Base-by-base conservation (phyloP, 2,888 invertebrate genomes). In the Exephanes ischioxanthus region DNA sequence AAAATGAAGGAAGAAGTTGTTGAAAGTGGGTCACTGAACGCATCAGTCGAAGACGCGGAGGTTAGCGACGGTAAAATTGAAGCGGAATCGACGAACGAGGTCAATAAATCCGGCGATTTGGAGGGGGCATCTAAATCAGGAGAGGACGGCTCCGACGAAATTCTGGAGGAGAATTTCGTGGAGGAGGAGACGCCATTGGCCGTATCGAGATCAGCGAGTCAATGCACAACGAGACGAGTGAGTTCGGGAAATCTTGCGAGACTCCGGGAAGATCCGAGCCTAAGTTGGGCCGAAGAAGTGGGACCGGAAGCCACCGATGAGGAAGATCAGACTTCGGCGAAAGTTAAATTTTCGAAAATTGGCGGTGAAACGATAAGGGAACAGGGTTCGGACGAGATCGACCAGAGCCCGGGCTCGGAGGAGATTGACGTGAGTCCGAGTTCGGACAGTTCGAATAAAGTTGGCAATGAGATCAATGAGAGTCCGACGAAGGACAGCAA, bases 151-250 rank as follows among this genome's bases (percentile, higher is more conserved):
- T 55, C 84, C 6, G 85, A 84, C 9, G 83, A 83, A 51, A 63
- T 83, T 45, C 37, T 63, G 1, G 86, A 87, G 41, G 84, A 86
- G 16, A 86, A 72, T 58, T 81, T 79, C 22, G 67, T 61, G 5
- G 87, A 86, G 2, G 86, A 87, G 14, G 85, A 88, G 7, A 84
- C 82, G 7, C 86, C 82, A 19, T 45, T 87, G 37, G 73, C 86
- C 7, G 87, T 88, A n/a, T 88, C 87, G 1, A 87, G 88, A 85
- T 88, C 89, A 14, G 88, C 85, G 11, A 88, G 88, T 80, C 88
- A 88, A 66, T 89, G 88, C 63, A 89, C 88, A 16, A 88, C 87
- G 22, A 83, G 88, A 37, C 82, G 88, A 37, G 86, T 85, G 14
- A 87, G 85, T 67, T 88, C 88, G 58, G 88, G 83, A 33, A 86